Conservation (phyloP, 2,797 vertebrate genomes). For the Lutjanus campechanus region DNA sequence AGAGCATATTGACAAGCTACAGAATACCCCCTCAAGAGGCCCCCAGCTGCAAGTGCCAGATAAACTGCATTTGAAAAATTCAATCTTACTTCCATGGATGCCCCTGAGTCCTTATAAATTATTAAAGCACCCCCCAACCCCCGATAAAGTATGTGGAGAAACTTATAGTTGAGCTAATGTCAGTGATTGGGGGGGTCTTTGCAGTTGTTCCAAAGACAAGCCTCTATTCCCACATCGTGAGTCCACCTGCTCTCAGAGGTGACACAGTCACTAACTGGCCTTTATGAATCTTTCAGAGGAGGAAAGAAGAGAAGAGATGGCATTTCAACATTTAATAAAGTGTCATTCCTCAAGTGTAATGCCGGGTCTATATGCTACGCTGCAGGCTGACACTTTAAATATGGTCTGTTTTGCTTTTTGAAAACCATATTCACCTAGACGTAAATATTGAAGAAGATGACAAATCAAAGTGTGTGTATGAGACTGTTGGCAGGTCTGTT, state of each 20-base stretch:
- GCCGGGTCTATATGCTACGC: slow-evolving; percentile 31
- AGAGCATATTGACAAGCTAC: slow-evolving; percentile 91
- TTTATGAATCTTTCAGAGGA: slow-evolving; percentile 78
- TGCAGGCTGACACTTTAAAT: slow-evolving; percentile 51
- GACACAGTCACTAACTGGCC: slow-evolving; percentile 71
- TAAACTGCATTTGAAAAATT: slow-evolving; percentile 92
- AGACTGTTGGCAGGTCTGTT: slow-evolving; percentile 28
- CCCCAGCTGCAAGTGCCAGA: slow-evolving; percentile 92
- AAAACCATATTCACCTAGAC: slow-evolving; percentile 8
- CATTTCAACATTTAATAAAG: slow-evolving; percentile 71
- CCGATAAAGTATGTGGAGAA: slow-evolving; percentile 72
- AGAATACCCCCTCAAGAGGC: slow-evolving; percentile 86
- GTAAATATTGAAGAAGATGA: slow-evolving; percentile 50
- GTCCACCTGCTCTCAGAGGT: slow-evolving; percentile 61
- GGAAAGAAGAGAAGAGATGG: slow-evolving; percentile 47
- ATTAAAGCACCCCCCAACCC: slow-evolving; percentile 69
- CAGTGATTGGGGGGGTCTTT: slow-evolving; percentile 70
- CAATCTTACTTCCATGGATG: slow-evolving; percentile 80
- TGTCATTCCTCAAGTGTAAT: slow-evolving; percentile 45
- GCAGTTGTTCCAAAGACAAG: slow-evolving; percentile 61
- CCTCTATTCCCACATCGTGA: slow-evolving; percentile 52
- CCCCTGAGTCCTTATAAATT: slow-evolving; percentile 82
- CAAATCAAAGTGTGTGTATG: slow-evolving; percentile 34
- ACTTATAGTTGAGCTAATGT: slow-evolving; percentile 77
- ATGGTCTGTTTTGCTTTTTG: slow-evolving; percentile 22